A percentile compares a stretch with the other conserved stretches of the same genome.
Conservation (phyloP, 2,888 invertebrate species). For the Hofmannophila pseudospretella region DNA sequence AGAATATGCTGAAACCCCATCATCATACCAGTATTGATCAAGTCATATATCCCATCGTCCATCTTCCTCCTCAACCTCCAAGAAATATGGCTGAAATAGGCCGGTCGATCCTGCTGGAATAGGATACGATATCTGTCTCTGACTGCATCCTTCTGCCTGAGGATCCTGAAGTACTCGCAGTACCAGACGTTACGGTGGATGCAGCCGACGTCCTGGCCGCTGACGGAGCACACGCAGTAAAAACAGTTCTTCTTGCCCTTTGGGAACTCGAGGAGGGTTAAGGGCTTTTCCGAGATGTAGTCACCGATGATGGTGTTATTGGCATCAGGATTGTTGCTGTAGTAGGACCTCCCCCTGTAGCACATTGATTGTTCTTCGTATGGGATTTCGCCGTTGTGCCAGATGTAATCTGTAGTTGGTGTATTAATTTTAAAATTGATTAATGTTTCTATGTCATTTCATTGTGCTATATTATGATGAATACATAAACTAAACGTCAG, state of each 20-base stretch:
- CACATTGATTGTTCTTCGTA: constrained; percentile 45
- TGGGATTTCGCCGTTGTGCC: constrained; percentile 66
- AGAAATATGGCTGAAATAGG: constrained; percentile 51
- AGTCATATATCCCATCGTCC: constrained; percentile 48
- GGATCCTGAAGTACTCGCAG: constrained; percentile 46
- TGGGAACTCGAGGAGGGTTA: constrained; percentile 43
- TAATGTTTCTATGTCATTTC: too few relatives aligned
- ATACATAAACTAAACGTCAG: too few relatives aligned
- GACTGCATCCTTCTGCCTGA: constrained; percentile 24
- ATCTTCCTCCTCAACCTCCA: constrained; percentile 56
- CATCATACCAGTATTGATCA: constrained; percentile 45
- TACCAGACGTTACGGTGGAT: constrained; percentile 39
- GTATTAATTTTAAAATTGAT: too few relatives aligned
- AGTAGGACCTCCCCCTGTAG: constrained; percentile 48
- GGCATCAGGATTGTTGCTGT: constrained; percentile 46
- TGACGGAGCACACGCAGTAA: constrained; percentile 50
- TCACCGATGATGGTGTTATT: constrained; percentile 41
- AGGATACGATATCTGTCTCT: constrained; percentile 35
- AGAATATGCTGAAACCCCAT: not conserved
- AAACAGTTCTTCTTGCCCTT: too few relatives aligned
- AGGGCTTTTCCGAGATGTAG: constrained; percentile 31
- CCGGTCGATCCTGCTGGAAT: constrained; percentile 49
- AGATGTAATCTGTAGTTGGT: constrained; percentile 51
- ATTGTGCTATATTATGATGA: too few relatives aligned
- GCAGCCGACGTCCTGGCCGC: constrained; percentile 35